These are phyloP conservation scores for Meteorus cinctellus DNA, from an alignment of 2,888 invertebrate genomes.

Conservation along the genomic window DNA sequence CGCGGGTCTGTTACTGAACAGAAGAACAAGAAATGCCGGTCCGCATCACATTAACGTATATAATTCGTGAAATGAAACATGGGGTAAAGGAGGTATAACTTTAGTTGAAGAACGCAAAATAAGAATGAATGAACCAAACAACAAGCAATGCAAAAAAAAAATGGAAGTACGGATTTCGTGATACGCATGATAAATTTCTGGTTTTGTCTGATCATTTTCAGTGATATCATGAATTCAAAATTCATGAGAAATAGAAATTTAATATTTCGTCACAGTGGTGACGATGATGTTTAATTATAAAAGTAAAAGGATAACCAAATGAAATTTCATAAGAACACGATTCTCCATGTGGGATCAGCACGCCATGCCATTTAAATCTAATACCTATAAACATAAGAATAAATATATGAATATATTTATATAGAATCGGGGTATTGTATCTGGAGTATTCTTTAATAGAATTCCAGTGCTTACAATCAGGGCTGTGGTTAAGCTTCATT, in stretches of 20 bases:
- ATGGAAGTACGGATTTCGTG: constrained; percentile 11
- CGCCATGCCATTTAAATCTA: not conserved
- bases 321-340: not conserved
- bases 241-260: not conserved
- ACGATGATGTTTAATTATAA: not conserved
- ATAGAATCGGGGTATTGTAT: not conserved
- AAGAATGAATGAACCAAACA: not conserved
- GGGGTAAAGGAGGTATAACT: not conserved
- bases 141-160: constrained; percentile 8
- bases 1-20: constrained; percentile 13
- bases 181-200: not conserved
- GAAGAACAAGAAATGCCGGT: not conserved
- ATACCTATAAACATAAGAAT: not conserved
- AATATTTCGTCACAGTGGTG: not conserved
- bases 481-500: not conserved
- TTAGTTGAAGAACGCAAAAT: not conserved
- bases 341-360: not conserved
- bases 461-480: not conserved
- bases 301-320: not conserved
- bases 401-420: not conserved
- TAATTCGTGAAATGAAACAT: not conserved
- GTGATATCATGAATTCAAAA: not conserved
- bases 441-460: not conserved
- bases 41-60: constrained; percentile 3
- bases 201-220: not conserved